phyloP scores from a whole-genome alignment of 30 jellyfish, hydroid and myxozoan genomes.

The Nemopilema nomurai region DNA sequence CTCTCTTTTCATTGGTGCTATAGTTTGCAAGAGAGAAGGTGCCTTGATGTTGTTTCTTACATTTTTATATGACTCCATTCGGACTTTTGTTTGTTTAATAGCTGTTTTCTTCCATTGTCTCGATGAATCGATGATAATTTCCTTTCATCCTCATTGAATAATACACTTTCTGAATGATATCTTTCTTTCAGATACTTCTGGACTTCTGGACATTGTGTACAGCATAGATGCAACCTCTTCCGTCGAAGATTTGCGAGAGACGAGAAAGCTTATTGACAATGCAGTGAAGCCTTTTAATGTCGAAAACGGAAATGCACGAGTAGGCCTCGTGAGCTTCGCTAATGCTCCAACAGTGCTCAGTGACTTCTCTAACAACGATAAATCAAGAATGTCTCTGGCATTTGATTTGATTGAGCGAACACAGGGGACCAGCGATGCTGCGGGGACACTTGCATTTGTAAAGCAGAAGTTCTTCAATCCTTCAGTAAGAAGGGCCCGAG shows the following conservation, averaged over 20 bases:
- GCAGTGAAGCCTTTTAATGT: slow-evolving; percentile 15
- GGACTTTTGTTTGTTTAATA: too few relatives aligned
- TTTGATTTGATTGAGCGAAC: slow-evolving; percentile 16
- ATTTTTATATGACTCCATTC: too few relatives aligned
- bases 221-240: slow-evolving; percentile 53
- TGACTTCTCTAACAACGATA: slow-evolving; percentile 16
- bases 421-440: slow-evolving; percentile 41
- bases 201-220: slow-evolving; percentile 54
- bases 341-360: background rate
- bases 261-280: slow-evolving; percentile 18
- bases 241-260: slow-evolving; percentile 17
- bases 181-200: slow-evolving; percentile 1
- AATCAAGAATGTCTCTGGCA: slow-evolving; percentile 17
- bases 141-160: too few relatives aligned
- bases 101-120: too few relatives aligned
- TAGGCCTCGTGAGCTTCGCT: slow-evolving; percentile 33
- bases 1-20: too few relatives aligned
- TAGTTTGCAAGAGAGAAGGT: too few relatives aligned
- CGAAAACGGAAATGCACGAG: slow-evolving; percentile 31
- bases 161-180: too few relatives aligned
- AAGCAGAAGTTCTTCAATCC: slow-evolving; percentile 9
- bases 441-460: slow-evolving; percentile 16
- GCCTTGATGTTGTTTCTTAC: too few relatives aligned
- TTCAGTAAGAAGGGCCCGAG: background rate
- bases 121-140: too few relatives aligned